Base-by-base conservation (phyloP, 2,797 vertebrate genomes). In the Aphelocoma californica region DNA sequence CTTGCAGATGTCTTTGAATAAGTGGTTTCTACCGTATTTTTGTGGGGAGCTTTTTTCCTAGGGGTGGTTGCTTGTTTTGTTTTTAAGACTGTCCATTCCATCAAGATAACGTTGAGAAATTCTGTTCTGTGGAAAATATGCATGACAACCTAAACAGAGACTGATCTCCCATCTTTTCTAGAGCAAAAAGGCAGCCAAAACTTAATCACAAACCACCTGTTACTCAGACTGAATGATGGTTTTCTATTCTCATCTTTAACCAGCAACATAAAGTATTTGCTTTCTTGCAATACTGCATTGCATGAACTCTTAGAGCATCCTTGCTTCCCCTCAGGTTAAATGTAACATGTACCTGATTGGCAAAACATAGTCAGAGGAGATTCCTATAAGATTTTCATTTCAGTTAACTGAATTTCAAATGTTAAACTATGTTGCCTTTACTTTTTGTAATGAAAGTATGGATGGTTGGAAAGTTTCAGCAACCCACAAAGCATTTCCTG, bases 1-100 rank as follows among this genome's bases (percentile, higher is more conserved):
- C 77, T 75, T 70, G 80, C 95, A 96, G 89, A 93, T 91, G 89
- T 83, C 82, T 86, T 40, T 81, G 29, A 91, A 32, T 32, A 14
- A 81, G 26, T 40, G 19, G 0, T 18, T 83, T 83, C 81, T 40
- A 28, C 14, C 18, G 12, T 29, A 66, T 14, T 60, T 64, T 48
- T 19, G 13, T 28, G 6, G 8, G 4, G 9, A n/a, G 2, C 16
- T 12, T 87, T 71, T 18, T 81, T 72, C n/a, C 42, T 69, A 40
- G 7, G 23, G 18, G 6, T 51, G 5, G 10, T n/a, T 45, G 31
- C 2, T 91, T 65, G 10, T 10, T 80, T 61, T 3, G 1, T 25
- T 80, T 57, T 70, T 62, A 81, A 86, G 64, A 25, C 26, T 78
- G 10, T 56, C 81, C 21, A 28, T 73, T 81, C 31, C 34, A 61